A percentile compares a stretch with the other conserved stretches of the same genome.
Conservation (phyloP, 2,888 invertebrate genomes). For the Laspeyria flexula region DNA sequence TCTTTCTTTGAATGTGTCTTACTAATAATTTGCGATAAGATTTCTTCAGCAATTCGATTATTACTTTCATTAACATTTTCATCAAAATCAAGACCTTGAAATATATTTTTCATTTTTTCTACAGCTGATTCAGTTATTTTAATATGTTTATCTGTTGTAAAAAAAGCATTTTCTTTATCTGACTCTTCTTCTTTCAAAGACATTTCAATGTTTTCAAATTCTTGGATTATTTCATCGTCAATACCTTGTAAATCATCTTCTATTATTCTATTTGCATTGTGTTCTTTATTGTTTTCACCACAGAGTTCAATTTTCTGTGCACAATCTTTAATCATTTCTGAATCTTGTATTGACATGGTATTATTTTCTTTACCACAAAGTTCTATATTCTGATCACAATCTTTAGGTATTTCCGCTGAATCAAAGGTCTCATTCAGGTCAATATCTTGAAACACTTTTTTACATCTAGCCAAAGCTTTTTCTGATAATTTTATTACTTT, state of each 20-base stretch:
- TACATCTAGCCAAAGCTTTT: conserved; percentile 47
- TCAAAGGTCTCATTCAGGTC: conserved; percentile 24
- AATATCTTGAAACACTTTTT: conserved; percentile 49
- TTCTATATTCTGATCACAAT: background rate
- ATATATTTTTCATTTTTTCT: conserved; percentile 44
- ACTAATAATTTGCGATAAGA: conserved; percentile 2
- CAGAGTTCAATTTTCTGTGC: conserved; percentile 13
- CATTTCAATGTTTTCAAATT: conserved; percentile 56
- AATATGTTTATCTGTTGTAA: conserved; percentile 42
- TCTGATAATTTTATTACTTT: conserved; percentile 54
- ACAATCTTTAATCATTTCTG: background rate
- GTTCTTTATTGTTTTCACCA: background rate
- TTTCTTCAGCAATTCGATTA: conserved; percentile 18
- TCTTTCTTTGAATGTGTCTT: background rate
- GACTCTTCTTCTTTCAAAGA: conserved; percentile 39
- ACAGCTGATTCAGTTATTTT: conserved; percentile 45
- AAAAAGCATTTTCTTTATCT: conserved; percentile 28
- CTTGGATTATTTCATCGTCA: conserved; percentile 53
- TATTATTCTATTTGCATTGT: conserved; percentile 10
- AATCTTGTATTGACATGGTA: no score
- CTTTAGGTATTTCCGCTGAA: conserved; percentile 3
- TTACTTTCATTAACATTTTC: conserved; percentile 41
- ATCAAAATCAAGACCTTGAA: conserved; percentile 42
- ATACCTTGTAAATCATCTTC: conserved; percentile 36
- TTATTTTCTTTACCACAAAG: conserved; percentile 13